Conservation (phyloP, 2,797 vertebrate species). For the Melanitta fusca region DNA sequence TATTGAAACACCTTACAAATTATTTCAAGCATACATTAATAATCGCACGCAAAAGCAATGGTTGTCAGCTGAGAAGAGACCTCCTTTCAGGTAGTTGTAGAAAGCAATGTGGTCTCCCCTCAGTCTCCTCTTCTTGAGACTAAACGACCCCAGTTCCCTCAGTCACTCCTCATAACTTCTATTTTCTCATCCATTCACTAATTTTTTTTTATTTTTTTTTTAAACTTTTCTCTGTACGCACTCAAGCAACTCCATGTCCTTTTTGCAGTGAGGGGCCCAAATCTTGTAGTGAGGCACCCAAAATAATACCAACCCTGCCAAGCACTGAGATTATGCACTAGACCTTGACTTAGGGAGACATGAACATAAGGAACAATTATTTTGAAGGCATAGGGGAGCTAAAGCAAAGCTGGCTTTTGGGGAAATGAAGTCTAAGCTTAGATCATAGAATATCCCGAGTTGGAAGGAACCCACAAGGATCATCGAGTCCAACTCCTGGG, state of each 20-base stretch:
- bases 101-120: background rate
- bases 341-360: rapidly evolving
- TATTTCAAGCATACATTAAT: too few relatives aligned
- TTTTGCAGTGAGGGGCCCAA: background rate
- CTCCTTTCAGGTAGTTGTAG: background rate
- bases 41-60: background rate
- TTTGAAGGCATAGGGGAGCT: background rate
- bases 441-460: too few relatives aligned
- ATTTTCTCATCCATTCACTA: background rate
- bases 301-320: background rate
- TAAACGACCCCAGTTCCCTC: background rate
- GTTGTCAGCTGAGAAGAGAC: background rate
- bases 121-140: background rate
- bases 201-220: background rate
- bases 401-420: background rate
- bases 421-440: background rate
- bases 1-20: background rate
- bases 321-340: background rate
- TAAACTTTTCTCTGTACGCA: background rate
- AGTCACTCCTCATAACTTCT: background rate
- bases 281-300: background rate
- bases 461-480: too few relatives aligned
- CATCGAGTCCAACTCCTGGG: too few relatives aligned
- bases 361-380: background rate
- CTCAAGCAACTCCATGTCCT: background rate